phyloP scores from a whole-genome alignment of 2,888 invertebrate genomes.

The Onthophagus sagittarius region DNA sequence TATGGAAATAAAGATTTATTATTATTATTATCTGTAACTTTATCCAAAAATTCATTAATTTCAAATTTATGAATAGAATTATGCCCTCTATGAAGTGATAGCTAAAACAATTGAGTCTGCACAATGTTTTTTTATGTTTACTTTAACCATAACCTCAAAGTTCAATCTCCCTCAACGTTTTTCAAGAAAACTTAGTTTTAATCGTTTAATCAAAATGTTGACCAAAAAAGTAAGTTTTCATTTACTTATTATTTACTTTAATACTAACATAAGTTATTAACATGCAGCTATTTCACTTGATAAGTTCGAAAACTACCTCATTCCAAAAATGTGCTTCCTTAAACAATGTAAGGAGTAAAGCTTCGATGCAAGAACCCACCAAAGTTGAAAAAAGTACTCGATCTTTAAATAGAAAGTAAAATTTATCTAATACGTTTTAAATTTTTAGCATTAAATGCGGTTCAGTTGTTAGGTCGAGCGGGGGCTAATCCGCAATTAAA shows the following conservation, averaged over 20 bases:
- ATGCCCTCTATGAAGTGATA: too few relatives aligned
- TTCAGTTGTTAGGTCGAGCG: slow-evolving; percentile 80
- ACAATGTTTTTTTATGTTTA: too few relatives aligned
- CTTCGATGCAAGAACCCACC: slow-evolving; percentile 38
- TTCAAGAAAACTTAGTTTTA: too few relatives aligned
- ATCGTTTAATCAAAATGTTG: slow-evolving; percentile 1
- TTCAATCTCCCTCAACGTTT: too few relatives aligned
- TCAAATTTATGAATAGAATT: too few relatives aligned
- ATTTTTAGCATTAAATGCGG: slow-evolving; percentile 72
- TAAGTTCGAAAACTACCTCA: background rate
- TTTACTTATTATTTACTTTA: background rate
- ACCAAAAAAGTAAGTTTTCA: slow-evolving; percentile 4
- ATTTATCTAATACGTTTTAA: slow-evolving; percentile 5
- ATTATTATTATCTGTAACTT: too few relatives aligned
- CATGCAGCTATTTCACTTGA: background rate
- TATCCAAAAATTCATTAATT: too few relatives aligned
- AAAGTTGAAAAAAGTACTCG: slow-evolving; percentile 44
- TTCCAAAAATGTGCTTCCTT: background rate
- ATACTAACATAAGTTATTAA: background rate
- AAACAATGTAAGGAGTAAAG: slow-evolving; percentile 17
- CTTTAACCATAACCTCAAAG: too few relatives aligned
- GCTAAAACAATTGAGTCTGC: too few relatives aligned
- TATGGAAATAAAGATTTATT: too few relatives aligned
- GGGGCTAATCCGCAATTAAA: slow-evolving; percentile 86
- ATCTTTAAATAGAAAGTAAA: background rate